phyloP scores from a whole-genome alignment of 1,140 invertebrate species.

The Rhyacophila brunnea region DNA sequence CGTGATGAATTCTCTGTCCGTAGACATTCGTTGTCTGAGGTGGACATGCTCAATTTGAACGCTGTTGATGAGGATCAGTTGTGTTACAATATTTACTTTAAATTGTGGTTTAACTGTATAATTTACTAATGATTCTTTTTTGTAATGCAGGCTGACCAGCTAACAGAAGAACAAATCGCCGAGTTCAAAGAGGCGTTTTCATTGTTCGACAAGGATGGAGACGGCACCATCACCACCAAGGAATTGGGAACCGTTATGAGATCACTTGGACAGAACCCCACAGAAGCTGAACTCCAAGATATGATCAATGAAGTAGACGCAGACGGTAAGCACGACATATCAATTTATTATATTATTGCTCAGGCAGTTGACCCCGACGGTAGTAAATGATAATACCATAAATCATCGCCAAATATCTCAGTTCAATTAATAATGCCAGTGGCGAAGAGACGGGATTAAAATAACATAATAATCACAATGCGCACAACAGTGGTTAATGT shows the following conservation, averaged over 20 bases:
- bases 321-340: constrained; percentile 90
- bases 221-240: constrained; percentile 99
- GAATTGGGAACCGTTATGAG: constrained; percentile 99
- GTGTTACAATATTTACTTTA: neutral
- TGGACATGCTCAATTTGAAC: too few relatives aligned
- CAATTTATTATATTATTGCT: too few relatives aligned
- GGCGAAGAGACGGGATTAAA: too few relatives aligned
- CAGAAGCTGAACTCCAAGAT: constrained; percentile 98
- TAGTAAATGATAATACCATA: too few relatives aligned
- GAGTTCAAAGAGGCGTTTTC: constrained; percentile 99
- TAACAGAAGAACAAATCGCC: constrained; percentile 97
- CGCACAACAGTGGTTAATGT: too few relatives aligned
- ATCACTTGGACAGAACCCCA: constrained; percentile 98
- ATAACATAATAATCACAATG: too few relatives aligned
- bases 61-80: too few relatives aligned
- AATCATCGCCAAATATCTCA: too few relatives aligned
- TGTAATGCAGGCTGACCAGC: constrained; percentile 93
- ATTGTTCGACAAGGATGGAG: constrained; percentile 98
- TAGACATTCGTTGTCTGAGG: too few relatives aligned
- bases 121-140: constrained; percentile 34
- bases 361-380: too few relatives aligned
- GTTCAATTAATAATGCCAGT: too few relatives aligned
- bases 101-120: neutral
- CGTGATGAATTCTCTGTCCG: too few relatives aligned
- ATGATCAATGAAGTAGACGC: constrained; percentile 99